Percentiles rank a stretch among this genome's conserved stretches.
These are phyloP conservation scores for Tetanocera ferruginea DNA, from an alignment of 2,888 invertebrate species.

Conservation along the genomic window DNA sequence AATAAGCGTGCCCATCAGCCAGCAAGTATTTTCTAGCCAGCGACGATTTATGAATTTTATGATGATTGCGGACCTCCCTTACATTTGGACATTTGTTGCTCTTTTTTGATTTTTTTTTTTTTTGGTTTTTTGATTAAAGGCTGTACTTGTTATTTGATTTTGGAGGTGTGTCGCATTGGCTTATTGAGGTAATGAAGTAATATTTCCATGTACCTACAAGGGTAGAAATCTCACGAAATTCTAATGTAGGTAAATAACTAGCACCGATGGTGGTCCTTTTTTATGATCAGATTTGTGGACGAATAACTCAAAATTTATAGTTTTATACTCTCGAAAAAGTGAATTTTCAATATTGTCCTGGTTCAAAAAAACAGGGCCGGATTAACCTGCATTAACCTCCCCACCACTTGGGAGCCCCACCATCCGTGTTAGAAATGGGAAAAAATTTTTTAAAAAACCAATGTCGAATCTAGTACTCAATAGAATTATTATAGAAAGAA, in stretches of 20 bases:
- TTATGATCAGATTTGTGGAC: background rate
- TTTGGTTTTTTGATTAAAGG: background rate
- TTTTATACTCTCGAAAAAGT: background rate
- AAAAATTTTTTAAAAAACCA: too few relatives aligned
- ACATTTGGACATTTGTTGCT: conserved; percentile 35
- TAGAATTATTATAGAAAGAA: too few relatives aligned
- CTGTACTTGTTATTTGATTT: background rate
- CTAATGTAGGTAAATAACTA: conserved; percentile 45
- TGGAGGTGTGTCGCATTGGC: conserved; percentile 49
- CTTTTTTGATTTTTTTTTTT: conserved; percentile 17
- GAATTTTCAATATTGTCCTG: background rate
- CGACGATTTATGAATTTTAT: conserved; percentile 31
- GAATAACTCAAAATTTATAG: background rate
- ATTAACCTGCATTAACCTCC: too few relatives aligned
- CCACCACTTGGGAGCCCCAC: too few relatives aligned
- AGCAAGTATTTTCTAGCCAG: conserved; percentile 36
- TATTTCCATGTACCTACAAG: conserved; percentile 34
- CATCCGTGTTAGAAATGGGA: too few relatives aligned
- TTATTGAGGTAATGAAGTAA: conserved; percentile 40
- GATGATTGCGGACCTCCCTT: conserved; percentile 28
- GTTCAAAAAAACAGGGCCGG: too few relatives aligned
- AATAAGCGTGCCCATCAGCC: conserved; percentile 61
- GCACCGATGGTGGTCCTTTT: conserved; percentile 48
- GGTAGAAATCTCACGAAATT: conserved; percentile 44
- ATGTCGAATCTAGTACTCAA: too few relatives aligned